Conservation (phyloP, 2,113 vertebrate species). For the Platichthys stellatus region DNA sequence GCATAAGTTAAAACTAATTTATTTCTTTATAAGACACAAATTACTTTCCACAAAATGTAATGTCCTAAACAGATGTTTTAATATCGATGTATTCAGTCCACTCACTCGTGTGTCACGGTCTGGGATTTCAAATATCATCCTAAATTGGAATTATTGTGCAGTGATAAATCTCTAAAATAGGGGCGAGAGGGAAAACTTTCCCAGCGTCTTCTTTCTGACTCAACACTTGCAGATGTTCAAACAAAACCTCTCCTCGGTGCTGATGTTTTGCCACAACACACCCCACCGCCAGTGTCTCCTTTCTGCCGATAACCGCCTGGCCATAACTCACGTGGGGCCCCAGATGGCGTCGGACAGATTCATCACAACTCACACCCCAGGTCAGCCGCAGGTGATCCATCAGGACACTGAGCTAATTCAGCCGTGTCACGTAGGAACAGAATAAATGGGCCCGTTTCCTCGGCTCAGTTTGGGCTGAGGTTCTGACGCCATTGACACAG, state of each 20-base stretch:
- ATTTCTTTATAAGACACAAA: not conserved
- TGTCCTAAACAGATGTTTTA: conserved; percentile 15
- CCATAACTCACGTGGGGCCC: conserved; percentile 88
- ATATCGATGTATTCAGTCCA: conserved; percentile 14
- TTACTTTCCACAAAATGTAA: conserved; percentile 39
- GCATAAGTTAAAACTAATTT: too few relatives aligned
- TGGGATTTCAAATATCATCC: conserved; percentile 22
- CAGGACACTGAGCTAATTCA: conserved; percentile 87
- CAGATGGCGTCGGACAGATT: conserved; percentile 96
- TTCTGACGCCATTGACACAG: conserved; percentile 65
- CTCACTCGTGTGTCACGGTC: conserved; percentile 5
- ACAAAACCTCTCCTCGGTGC: conserved; percentile 75
- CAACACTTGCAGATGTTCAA: conserved; percentile 71
- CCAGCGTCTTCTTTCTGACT: conserved; percentile 27
- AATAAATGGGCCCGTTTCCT: conserved; percentile 52
- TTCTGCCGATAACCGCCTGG: conserved; percentile 87
- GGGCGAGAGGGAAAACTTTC: not conserved
- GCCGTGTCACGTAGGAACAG: conserved; percentile 70
- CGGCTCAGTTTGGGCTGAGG: conserved; percentile 72
- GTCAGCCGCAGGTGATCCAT: conserved; percentile 93
- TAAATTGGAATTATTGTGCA: conserved; percentile 2
- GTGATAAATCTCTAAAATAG: conserved; percentile 21
- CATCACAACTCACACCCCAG: conserved; percentile 89
- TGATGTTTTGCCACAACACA: conserved; percentile 81
- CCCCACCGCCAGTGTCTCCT: conserved; percentile 84